Evolutionary conservation across 2,113 vertebrate species (phyloP).

Genomic region (human): DNA sequence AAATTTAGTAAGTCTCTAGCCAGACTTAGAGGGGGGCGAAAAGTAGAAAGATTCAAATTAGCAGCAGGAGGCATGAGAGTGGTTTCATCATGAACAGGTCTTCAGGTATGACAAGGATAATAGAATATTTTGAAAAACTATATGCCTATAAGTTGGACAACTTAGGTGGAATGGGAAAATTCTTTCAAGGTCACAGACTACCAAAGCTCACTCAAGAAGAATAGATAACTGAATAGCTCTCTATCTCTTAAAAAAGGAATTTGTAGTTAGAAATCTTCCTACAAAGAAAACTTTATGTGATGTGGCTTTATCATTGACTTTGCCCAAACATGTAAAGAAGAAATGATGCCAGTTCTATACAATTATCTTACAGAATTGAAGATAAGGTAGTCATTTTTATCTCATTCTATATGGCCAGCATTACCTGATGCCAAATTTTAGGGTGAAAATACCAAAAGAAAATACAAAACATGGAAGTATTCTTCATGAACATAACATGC

Average conservation of each 20-base stretch:
- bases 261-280: background rate
- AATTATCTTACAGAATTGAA: background rate
- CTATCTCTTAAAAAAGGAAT: background rate
- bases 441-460: background rate
- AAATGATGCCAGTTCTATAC: background rate
- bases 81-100: background rate
- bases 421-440: background rate
- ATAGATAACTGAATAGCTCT: background rate
- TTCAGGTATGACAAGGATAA: background rate
- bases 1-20: background rate
- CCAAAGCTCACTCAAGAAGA: background rate
- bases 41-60: background rate
- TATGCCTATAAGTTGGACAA: background rate
- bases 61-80: background rate
- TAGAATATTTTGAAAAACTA: background rate
- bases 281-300: background rate
- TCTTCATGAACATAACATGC: background rate
- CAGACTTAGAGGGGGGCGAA: background rate
- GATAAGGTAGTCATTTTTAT: background rate
- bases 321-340: background rate
- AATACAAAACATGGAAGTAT: background rate
- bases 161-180: background rate
- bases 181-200: background rate
- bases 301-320: background rate
- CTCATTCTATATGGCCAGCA: background rate